Conservation (phyloP, 2,113 vertebrate genomes). For the Stegostoma tigrinum region DNA sequence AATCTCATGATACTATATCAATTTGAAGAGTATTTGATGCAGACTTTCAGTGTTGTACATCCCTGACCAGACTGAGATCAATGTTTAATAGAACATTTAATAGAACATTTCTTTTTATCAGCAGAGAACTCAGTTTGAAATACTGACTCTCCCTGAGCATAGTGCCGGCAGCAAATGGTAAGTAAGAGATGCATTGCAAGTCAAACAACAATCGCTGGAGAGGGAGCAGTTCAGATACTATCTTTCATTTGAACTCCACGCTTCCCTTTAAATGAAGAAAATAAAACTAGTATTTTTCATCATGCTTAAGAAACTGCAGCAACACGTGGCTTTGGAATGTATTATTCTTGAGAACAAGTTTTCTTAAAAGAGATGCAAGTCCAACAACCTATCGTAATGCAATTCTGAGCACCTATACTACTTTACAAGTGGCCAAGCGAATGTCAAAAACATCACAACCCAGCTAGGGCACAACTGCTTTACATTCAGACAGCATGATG, state of each 20-base stretch:
- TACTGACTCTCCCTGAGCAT: neutral
- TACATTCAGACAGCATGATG: neutral
- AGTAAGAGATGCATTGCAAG: neutral
- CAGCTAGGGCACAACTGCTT: neutral
- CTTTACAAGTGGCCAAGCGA: neutral
- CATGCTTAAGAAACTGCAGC: neutral
- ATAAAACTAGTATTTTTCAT: neutral
- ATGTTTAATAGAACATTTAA: slow-evolving; percentile 1
- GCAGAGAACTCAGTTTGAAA: neutral
- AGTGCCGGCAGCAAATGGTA: neutral
- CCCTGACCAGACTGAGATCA: neutral
- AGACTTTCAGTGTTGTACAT: neutral
- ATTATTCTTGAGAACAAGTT: neutral
- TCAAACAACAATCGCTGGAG: neutral
- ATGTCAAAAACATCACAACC: neutral
- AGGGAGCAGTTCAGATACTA: neutral
- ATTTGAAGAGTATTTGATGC: neutral
- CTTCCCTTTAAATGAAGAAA: neutral
- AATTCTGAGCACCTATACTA: neutral
- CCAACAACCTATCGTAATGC: neutral
- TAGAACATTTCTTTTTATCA: neutral
- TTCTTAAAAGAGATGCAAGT: neutral
- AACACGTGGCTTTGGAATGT: neutral
- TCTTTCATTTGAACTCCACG: neutral
- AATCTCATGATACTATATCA: neutral